Conservation (phyloP, 2,797 vertebrate genomes). For the Halcyon smyrnensis region DNA sequence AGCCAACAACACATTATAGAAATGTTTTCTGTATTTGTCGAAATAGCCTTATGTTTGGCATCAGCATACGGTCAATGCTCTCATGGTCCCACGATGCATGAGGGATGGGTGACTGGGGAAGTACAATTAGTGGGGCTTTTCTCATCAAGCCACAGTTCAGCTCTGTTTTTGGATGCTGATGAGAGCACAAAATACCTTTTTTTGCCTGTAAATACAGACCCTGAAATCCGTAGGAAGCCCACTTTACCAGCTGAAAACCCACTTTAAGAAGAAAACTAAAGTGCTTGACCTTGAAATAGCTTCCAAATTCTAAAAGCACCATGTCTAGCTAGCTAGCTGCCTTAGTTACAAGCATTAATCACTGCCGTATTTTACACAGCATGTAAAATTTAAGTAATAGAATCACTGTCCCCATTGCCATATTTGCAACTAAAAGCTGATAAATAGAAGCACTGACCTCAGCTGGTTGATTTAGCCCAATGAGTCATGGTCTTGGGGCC, state of each 20-base stretch:
- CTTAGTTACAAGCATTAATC: conserved; percentile 47
- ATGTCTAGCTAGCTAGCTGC: background rate
- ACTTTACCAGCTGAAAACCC: background rate
- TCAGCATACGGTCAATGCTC: background rate
- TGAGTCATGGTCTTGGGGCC: conserved; percentile 63
- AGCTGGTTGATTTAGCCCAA: conserved; percentile 58
- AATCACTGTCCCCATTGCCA: conserved; percentile 8
- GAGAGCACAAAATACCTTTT: background rate
- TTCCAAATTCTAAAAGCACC: conserved; percentile 44
- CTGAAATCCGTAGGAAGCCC: background rate
- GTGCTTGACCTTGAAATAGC: conserved; percentile 54
- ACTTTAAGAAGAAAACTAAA: conserved; percentile 32
- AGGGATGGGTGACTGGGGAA: background rate
- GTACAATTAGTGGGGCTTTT: background rate
- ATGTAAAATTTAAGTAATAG: conserved; percentile 67
- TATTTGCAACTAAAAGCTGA: conserved; percentile 52
- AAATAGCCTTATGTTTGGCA: background rate
- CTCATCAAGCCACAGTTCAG: background rate
- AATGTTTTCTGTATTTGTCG: background rate
- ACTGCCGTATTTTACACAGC: conserved; percentile 8
- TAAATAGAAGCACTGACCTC: conserved; percentile 70
- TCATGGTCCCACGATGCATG: accelerated
- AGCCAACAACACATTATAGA: background rate
- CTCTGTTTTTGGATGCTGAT: background rate
- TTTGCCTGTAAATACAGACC: background rate